A percentile compares a stretch with the other conserved stretches of the same genome.
These are phyloP conservation scores for Tuta absoluta DNA, from an alignment of 2,888 invertebrate species.

Conservation along the genomic window DNA sequence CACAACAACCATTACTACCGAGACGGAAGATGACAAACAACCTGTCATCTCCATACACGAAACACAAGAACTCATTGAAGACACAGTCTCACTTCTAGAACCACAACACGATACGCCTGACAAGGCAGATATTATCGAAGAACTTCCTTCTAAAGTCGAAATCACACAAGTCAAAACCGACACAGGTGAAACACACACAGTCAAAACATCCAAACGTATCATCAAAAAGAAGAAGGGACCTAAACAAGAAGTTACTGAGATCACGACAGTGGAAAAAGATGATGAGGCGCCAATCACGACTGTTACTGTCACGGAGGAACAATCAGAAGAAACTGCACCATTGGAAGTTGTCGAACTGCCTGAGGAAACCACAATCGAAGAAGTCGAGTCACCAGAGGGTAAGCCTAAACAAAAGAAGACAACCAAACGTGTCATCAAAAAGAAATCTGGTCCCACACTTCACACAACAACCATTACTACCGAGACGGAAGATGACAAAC, in stretches of 20 bases:
- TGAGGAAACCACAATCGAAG: slow-evolving; percentile 34
- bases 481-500: slow-evolving; percentile 66
- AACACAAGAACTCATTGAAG: slow-evolving; percentile 63
- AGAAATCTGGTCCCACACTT: slow-evolving; percentile 45
- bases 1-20: slow-evolving; percentile 38
- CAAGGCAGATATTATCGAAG: slow-evolving; percentile 39
- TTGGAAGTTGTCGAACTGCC: slow-evolving; percentile 39
- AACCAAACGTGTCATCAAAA: slow-evolving; percentile 57
- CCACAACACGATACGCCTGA: slow-evolving; percentile 30
- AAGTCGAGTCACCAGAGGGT: slow-evolving; percentile 32
- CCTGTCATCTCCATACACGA: slow-evolving; percentile 48
- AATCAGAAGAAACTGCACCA: slow-evolving; percentile 47
- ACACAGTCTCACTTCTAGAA: slow-evolving; percentile 40
- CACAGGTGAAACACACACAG: slow-evolving; percentile 30
- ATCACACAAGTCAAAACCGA: slow-evolving; percentile 39
- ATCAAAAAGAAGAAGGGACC: slow-evolving; percentile 52
- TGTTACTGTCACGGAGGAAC: slow-evolving; percentile 30
- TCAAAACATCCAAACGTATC: slow-evolving; percentile 48
- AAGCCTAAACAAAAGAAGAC: slow-evolving; percentile 34
- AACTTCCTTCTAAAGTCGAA: slow-evolving; percentile 46
- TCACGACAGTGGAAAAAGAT: slow-evolving; percentile 53
- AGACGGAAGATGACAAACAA: slow-evolving; percentile 40
- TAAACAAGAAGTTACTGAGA: slow-evolving; percentile 55
- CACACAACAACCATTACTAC: slow-evolving; percentile 56
- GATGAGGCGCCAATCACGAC: slow-evolving; percentile 42